Conservation (phyloP, 2,888 invertebrate species). For the Agrochola litura region DNA sequence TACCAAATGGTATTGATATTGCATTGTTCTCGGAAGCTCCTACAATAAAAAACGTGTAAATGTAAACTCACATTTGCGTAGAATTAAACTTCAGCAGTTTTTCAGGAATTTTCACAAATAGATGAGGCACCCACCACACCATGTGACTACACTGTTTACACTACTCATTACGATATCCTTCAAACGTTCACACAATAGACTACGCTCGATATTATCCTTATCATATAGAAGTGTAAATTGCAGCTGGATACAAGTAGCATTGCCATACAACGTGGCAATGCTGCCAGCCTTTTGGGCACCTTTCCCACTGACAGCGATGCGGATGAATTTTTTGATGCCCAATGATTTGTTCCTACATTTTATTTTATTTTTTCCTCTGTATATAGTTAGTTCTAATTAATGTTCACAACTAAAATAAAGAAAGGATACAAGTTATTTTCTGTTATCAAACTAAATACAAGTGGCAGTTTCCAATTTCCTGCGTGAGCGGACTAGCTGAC, state of each 20-base stretch:
- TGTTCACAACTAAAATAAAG: no score
- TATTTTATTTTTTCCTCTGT: no score
- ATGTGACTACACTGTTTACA: not conserved
- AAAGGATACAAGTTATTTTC: constrained; percentile 57
- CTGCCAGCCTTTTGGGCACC: no score
- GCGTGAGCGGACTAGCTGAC: constrained; percentile 66
- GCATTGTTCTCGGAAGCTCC: constrained; percentile 2
- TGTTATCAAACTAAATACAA: constrained; percentile 50
- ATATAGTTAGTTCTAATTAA: no score
- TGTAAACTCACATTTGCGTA: not conserved
- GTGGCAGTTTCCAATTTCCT: constrained; percentile 70
- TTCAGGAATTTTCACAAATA: constrained; percentile 15
- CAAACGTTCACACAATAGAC: constrained; percentile 15
- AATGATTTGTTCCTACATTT: no score
- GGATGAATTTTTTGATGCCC: no score
- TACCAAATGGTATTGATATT: constrained; percentile 1
- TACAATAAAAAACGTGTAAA: constrained; percentile 12
- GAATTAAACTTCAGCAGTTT: not conserved
- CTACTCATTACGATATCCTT: constrained; percentile 3
- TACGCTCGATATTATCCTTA: constrained; percentile 31
- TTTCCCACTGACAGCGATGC: no score
- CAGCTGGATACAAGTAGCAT: constrained; percentile 31
- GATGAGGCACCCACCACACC: not conserved
- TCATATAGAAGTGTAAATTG: constrained; percentile 31
- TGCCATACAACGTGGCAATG: no score